These are phyloP conservation scores for Caranx melampygus DNA, from an alignment of 2,113 vertebrate species.

Conservation along the genomic window DNA sequence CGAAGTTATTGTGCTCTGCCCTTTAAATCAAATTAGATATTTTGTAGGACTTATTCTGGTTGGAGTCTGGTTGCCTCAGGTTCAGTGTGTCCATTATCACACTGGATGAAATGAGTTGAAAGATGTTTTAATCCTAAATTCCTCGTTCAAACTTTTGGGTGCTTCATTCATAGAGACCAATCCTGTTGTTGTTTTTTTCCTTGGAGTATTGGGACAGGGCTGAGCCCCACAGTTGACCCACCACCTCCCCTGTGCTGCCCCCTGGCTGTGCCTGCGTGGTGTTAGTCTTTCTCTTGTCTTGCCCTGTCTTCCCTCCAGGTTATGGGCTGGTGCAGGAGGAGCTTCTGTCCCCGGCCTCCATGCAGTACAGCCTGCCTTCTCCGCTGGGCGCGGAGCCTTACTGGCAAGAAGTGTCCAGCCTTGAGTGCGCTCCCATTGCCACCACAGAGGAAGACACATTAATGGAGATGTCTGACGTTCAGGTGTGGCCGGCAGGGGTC, in stretches of 20 bases:
- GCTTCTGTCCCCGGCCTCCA: slow-evolving; percentile 96
- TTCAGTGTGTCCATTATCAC: background rate
- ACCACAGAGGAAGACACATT: slow-evolving; percentile 95
- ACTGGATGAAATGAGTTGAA: background rate
- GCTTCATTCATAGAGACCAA: background rate
- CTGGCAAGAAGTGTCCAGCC: slow-evolving; percentile 96
- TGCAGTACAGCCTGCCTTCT: slow-evolving; percentile 96
- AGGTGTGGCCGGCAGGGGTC: slow-evolving; percentile 95
- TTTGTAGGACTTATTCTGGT: background rate
- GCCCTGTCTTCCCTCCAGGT: slow-evolving; percentile 87
- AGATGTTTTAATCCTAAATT: slow-evolving; percentile 22
- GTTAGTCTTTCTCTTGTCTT: slow-evolving; percentile 81
- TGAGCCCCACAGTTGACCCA: slow-evolving; percentile 52
- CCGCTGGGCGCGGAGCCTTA: slow-evolving; percentile 94
- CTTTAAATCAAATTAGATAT: slow-evolving; percentile 10
- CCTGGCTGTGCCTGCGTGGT: slow-evolving; percentile 77
- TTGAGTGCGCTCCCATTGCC: slow-evolving; percentile 93
- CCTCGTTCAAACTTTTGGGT: background rate
- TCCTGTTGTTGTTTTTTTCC: background rate
- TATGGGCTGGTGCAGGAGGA: slow-evolving; percentile 97
- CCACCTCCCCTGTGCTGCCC: slow-evolving; percentile 43
- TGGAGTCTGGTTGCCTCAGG: slow-evolving; percentile 6
- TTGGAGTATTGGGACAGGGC: slow-evolving; percentile 73
- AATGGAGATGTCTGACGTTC: slow-evolving; percentile 97
- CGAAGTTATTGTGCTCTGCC: background rate